Percentiles rank a stretch among this genome's conserved stretches.
Conservation (phyloP, 2,888 invertebrate species). For the Sminthurinus aureus region DNA sequence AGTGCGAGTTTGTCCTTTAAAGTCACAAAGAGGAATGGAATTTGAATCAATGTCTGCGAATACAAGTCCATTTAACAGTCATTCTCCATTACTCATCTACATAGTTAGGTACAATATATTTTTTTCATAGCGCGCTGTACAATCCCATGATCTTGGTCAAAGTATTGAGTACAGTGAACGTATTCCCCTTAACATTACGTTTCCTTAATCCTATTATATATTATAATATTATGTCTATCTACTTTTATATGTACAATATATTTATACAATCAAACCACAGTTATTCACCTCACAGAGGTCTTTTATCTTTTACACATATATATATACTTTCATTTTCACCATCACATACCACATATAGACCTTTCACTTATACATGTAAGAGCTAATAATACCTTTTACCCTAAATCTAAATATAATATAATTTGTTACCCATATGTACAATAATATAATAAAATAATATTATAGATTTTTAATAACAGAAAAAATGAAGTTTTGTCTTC, state of each 20-base stretch:
- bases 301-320: background rate
- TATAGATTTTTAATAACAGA: background rate
- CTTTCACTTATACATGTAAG: background rate
- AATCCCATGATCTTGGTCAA: constrained; percentile 37
- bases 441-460: background rate
- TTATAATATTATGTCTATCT: background rate
- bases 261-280: background rate
- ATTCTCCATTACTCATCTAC: constrained; percentile 35
- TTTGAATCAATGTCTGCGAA: constrained; percentile 1
- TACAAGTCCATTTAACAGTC: constrained; percentile 32
- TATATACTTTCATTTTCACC: background rate
- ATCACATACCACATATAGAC: background rate
- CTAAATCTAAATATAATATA: background rate
- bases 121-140: constrained; percentile 55
- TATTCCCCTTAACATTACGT: background rate
- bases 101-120: constrained; percentile 56
- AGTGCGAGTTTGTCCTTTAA: background rate
- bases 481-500: too few species aligned
- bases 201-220: background rate
- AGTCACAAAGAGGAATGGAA: background rate
- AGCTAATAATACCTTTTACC: too few species aligned
- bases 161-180: constrained; percentile 35
- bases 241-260: background rate
- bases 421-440: background rate
- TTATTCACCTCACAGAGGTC: constrained; percentile 3